phyloP scores from a whole-genome alignment of 2,113 vertebrate species.

The Oreotrochilus melanogaster region DNA sequence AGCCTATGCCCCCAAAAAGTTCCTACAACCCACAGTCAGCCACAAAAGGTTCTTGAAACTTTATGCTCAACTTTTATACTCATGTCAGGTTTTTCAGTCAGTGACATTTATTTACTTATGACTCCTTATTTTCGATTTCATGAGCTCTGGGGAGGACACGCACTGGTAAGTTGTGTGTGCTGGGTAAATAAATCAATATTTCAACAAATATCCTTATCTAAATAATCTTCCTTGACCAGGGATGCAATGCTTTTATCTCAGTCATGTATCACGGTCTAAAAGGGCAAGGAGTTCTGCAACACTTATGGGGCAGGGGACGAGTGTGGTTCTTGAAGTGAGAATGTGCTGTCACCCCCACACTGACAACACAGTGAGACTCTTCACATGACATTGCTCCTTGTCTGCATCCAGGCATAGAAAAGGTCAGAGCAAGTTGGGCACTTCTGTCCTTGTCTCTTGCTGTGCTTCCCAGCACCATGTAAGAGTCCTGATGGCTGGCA shows the following conservation, averaged over 20 bases:
- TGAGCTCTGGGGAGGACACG: neutral
- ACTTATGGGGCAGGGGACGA: neutral
- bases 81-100: neutral
- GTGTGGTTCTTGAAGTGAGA: neutral
- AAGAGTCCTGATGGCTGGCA: neutral
- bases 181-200: neutral
- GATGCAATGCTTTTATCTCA: neutral
- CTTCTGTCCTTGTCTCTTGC: neutral
- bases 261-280: neutral
- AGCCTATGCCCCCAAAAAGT: neutral
- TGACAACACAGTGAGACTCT: neutral
- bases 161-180: neutral
- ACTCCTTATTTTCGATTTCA: neutral
- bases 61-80: neutral
- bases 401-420: neutral
- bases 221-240: neutral
- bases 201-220: neutral
- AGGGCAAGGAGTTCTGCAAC: neutral
- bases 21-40: neutral
- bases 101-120: neutral
- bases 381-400: neutral
- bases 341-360: neutral
- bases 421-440: neutral
- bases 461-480: accelerated
- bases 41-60: neutral